These are phyloP conservation scores for Nasonia vitripennis DNA, from an alignment of 1,140 invertebrate genomes.

Conservation along the genomic window DNA sequence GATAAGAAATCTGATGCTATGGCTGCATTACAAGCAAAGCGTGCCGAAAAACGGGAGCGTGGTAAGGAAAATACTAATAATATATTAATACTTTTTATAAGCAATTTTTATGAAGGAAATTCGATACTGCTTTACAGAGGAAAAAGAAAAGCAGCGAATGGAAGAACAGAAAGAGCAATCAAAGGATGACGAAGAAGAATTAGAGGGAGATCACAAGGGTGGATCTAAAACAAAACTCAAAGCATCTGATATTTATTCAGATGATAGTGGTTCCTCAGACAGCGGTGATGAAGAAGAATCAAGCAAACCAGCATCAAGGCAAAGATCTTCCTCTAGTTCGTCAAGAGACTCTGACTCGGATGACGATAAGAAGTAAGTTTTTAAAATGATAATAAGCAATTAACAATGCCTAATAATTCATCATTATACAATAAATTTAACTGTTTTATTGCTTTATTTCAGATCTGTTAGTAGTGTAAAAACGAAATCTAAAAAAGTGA, in stretches of 20 bases:
- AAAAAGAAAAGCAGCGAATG: slow-evolving; percentile 77
- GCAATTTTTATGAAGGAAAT: slow-evolving; percentile 12
- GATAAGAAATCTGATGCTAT: slow-evolving; percentile 95
- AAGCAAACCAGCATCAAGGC: slow-evolving; percentile 70
- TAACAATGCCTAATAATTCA: neutral
- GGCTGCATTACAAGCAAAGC: slow-evolving; percentile 90
- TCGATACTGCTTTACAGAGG: slow-evolving; percentile 66
- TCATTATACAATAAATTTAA: neutral
- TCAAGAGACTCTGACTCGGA: slow-evolving; percentile 77
- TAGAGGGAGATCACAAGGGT: slow-evolving; percentile 75
- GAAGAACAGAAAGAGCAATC: slow-evolving; percentile 76
- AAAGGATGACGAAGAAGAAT: slow-evolving; percentile 77
- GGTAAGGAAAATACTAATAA: slow-evolving; percentile 60
- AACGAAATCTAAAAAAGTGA: slow-evolving; percentile 75
- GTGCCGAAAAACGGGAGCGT: slow-evolving; percentile 89
- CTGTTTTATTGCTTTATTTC: slow-evolving; percentile 51
- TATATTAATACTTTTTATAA: slow-evolving; percentile 23
- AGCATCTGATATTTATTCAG: slow-evolving; percentile 96
- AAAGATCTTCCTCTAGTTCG: slow-evolving; percentile 75
- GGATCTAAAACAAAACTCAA: slow-evolving; percentile 84
- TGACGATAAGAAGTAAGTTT: slow-evolving; percentile 74
- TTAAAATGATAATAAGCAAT: slow-evolving; percentile 25
- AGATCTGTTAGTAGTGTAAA: slow-evolving; percentile 74
- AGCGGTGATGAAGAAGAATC: slow-evolving; percentile 82
- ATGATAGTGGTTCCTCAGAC: slow-evolving; percentile 86